Conservation (phyloP, 2,888 invertebrate species). For the Synanthedon vespiformis region DNA sequence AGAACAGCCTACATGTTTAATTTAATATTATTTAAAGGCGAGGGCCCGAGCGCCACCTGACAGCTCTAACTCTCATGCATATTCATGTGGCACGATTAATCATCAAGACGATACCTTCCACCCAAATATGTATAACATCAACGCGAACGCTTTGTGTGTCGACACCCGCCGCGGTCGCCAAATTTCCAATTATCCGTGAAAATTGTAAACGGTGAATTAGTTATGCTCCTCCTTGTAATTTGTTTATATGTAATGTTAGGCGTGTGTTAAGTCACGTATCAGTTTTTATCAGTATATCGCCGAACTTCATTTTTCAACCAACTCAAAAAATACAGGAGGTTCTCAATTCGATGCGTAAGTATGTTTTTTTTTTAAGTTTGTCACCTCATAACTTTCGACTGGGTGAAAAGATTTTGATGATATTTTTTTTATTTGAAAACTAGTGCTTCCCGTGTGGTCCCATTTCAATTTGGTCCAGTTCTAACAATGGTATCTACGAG, state of each 20-base stretch:
- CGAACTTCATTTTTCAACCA: no score
- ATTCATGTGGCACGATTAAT: constrained; percentile 65
- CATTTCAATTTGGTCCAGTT: no score
- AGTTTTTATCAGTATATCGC: no score
- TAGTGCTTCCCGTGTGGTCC: no score
- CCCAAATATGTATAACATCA: constrained; percentile 25
- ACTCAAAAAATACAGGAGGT: no score
- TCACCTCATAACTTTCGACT: no score
- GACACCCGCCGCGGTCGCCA: neutral
- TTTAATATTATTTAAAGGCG: constrained; percentile 34
- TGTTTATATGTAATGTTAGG: neutral
- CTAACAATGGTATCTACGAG: no score
- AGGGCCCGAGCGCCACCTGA: constrained; percentile 30
- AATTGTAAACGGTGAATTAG: constrained; percentile 29
- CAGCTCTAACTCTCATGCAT: constrained; percentile 59
- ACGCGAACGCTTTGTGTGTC: neutral
- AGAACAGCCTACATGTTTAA: neutral
- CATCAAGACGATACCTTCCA: constrained; percentile 20
- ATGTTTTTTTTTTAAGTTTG: no score
- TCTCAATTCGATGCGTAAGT: no score
- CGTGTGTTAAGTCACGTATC: neutral
- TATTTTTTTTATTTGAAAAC: no score
- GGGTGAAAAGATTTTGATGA: no score
- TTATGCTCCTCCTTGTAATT: constrained; percentile 19
- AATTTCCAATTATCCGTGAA: constrained; percentile 10